Base-by-base conservation (phyloP, 2,113 vertebrate species). In the Choloepus hoffmanni region DNA sequence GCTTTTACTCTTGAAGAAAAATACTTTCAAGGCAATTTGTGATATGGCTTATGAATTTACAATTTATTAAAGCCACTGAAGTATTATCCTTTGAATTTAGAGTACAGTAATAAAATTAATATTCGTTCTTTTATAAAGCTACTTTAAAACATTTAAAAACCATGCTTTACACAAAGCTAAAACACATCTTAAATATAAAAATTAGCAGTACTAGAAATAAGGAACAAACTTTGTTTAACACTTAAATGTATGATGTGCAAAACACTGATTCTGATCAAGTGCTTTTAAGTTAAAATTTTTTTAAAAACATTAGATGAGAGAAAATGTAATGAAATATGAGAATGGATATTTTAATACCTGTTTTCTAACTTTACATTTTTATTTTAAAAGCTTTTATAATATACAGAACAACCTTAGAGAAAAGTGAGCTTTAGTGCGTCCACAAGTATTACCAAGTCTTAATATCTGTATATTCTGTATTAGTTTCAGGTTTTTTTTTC, bases 331-430 rank as follows among this genome's bases (percentile, higher is more conserved):
- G 60, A 60, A 84, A 68, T 63, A 30, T 33, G 40, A 94, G 30
- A 84, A 90, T 28, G 26, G 30, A 40, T 60, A 85, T 40, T 68
- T 86, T 77, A 94, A 36, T 40, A 70, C 24, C 76, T 78, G 62
- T 85, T 90, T 90, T 70, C 13, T 77, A 85, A 78, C 53, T 81
- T 53, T 43, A 55, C 19, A 14, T 53, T 72, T 50, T 55, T 85
- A 87, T 50, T 33, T 90, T 74, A 60, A 76, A 89, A 90, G 33
- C 53, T 94, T 68, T 84, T 48, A 76, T 33, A 94, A 90, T 15
- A 48, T 68, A 94, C 6, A 90, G 68, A 10, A 58, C 53, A 33
- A 62, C 81, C 14, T 74, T 89, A 16, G 53, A 85, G 11, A 90
- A 85, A 88, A 95, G 62, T 21, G 28, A 81, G n/a, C 36, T 88